Conservation (phyloP, 2,797 vertebrate species). For the Ispidina picta region DNA sequence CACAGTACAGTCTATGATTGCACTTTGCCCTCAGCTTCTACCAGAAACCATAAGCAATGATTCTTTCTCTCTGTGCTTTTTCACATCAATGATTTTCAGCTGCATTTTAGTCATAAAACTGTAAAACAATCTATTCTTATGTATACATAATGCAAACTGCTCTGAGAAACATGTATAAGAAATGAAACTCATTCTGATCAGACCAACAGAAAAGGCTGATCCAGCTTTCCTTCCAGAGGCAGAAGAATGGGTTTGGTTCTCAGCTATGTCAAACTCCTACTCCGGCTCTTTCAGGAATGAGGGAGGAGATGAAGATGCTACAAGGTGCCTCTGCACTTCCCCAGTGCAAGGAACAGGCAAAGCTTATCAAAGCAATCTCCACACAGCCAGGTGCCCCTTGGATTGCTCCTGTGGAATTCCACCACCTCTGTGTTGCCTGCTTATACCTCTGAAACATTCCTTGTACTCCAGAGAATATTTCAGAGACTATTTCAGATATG, state of each 20-base stretch:
- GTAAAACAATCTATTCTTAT: background rate
- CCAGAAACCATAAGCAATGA: background rate
- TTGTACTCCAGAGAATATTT: background rate
- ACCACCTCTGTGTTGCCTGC: background rate
- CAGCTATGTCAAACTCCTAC: background rate
- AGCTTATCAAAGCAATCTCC: background rate
- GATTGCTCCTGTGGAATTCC: fast-evolving
- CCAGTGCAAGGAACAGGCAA: background rate
- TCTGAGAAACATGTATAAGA: background rate
- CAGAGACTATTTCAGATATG: background rate
- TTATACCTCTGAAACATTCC: background rate
- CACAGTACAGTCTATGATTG: background rate
- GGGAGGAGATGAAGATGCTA: background rate
- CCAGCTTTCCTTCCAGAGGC: background rate
- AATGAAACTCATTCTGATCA: background rate
- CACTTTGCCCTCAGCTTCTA: background rate
- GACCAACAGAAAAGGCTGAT: background rate
- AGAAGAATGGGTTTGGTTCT: background rate
- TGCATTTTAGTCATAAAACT: conserved; percentile 34
- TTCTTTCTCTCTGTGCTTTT: background rate
- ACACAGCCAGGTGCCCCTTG: background rate
- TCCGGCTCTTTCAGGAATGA: background rate
- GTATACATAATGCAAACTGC: background rate
- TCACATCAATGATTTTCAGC: conserved; percentile 25
- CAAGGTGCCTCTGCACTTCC: background rate